Percentiles rank a stretch among this genome's conserved stretches.
Evolutionary conservation across 92 coral and sea anemone species (phyloP).

Genomic region (Metridium senile): DNA sequence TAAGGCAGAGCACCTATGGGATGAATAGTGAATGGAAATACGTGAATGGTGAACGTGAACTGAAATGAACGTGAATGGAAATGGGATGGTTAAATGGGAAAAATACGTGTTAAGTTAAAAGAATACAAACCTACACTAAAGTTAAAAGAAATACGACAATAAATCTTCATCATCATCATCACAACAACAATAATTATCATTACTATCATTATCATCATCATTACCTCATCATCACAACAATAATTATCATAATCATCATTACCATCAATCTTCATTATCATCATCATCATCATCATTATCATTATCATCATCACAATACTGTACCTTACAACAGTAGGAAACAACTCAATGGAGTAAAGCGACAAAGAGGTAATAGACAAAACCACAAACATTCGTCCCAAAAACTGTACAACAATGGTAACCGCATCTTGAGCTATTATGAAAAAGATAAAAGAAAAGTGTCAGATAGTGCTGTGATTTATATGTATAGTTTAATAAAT

Average conservation of each 20-base stretch:
- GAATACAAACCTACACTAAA: too few relatives aligned
- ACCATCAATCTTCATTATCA: not conserved
- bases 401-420: conserved; percentile 44
- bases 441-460: not conserved
- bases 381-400: conserved; percentile 57
- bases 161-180: too few relatives aligned
- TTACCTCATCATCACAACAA: not conserved
- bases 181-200: too few relatives aligned
- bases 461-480: too few relatives aligned
- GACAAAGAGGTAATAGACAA: conserved; percentile 49
- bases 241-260: not conserved
- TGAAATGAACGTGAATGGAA: too few relatives aligned
- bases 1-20: conserved; percentile 65
- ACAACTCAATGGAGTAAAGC: conserved; percentile 60
- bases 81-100: too few relatives aligned
- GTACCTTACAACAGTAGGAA: conserved; percentile 66
- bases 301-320: not conserved
- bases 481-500: too few relatives aligned
- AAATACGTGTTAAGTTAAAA: too few relatives aligned
- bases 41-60: too few relatives aligned
- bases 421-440: conserved; percentile 42
- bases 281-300: not conserved
- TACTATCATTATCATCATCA: not conserved
- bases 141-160: too few relatives aligned
- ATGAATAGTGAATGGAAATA: too few relatives aligned